Evolutionary conservation across 1,140 invertebrate genomes (phyloP).

Genomic region (Drosophila hydei): DNA sequence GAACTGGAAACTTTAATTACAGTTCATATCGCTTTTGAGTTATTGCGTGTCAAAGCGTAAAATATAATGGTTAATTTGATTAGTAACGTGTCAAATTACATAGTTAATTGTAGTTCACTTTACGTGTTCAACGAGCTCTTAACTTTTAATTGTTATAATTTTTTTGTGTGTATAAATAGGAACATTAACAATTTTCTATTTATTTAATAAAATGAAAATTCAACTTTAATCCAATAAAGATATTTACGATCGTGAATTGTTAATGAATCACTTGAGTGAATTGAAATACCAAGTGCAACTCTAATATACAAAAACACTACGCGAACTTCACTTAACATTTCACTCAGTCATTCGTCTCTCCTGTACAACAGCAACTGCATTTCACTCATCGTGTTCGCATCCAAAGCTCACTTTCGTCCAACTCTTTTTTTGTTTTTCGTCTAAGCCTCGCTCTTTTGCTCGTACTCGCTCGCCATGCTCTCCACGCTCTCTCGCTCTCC

Average conservation of each 20-base stretch:
- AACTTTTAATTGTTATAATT: too few relatives aligned
- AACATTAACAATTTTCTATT: too few relatives aligned
- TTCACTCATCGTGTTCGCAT: constrained; percentile 21
- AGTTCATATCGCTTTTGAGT: too few relatives aligned
- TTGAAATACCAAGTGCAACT: neutral
- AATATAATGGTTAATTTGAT: too few relatives aligned
- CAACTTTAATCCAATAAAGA: neutral
- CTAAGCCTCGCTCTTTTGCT: constrained; percentile 37
- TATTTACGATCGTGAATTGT: neutral
- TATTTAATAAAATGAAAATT: neutral
- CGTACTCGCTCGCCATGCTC: constrained; percentile 6
- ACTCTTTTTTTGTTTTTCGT: constrained; percentile 16
- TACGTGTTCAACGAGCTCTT: too few relatives aligned
- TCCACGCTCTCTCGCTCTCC: constrained; percentile 4
- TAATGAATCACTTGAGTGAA: neutral
- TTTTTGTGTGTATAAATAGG: too few relatives aligned
- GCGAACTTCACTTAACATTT: constrained; percentile 12
- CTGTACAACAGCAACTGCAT: constrained; percentile 6
- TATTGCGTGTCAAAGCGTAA: too few relatives aligned
- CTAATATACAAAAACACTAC: constrained; percentile 17
- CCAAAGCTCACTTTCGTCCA: constrained; percentile 27
- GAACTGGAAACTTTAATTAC: neutral
- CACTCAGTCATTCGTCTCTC: constrained; percentile 34
- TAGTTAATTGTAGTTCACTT: too few relatives aligned
- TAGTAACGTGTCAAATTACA: too few relatives aligned